Conservation (phyloP, 2,113 vertebrate genomes). For the Phocoena phocoena region DNA sequence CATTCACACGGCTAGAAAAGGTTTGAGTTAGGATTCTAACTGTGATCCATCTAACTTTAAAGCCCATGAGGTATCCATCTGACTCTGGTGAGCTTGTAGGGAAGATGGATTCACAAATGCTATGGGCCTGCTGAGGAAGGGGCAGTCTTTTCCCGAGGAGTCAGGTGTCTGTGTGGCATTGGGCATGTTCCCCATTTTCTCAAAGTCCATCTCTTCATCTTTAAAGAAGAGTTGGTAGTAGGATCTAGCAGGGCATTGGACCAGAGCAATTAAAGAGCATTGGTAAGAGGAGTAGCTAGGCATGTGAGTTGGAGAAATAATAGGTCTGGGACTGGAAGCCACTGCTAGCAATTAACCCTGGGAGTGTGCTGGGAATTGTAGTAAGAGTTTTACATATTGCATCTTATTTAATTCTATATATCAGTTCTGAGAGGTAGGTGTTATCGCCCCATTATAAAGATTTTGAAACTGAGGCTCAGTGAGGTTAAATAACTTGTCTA, state of each 20-base stretch:
- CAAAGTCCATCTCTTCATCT: not conserved
- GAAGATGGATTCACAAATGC: not conserved
- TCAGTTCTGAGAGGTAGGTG: not conserved
- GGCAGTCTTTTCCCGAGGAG: not conserved
- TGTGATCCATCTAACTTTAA: not conserved
- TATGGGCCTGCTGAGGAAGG: not conserved
- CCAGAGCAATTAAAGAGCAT: not conserved
- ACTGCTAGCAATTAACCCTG: not conserved
- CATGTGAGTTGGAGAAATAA: not conserved
- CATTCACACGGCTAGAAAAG: not conserved
- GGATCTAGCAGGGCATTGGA: not conserved
- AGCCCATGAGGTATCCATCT: not conserved
- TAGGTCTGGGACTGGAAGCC: not conserved
- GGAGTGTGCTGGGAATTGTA: not conserved
- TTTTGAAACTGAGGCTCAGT: not conserved
- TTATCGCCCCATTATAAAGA: not conserved
- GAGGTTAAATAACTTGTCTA: not conserved
- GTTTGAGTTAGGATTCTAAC: not conserved
- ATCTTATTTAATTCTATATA: not conserved
- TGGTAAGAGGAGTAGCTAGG: not conserved
- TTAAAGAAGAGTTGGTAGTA: not conserved
- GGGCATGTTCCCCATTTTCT: not conserved
- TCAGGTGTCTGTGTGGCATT: not conserved
- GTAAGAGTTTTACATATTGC: not conserved
- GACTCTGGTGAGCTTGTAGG: not conserved